A percentile compares a stretch with the other conserved stretches of the same genome.
Conservation (phyloP, 1,140 invertebrate species). For the Eriocheir sinensis region DNA sequence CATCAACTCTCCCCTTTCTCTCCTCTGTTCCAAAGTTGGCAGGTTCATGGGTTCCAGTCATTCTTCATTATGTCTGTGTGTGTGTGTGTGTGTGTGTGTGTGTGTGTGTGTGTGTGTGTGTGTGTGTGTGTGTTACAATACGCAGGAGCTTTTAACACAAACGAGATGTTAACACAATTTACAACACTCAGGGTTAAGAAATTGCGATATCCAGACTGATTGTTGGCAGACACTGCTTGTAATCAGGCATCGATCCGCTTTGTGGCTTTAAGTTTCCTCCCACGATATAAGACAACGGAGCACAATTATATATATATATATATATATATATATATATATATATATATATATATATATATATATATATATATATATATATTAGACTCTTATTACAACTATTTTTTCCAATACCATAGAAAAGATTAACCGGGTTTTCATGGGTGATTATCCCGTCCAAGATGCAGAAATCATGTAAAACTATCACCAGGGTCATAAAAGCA, state of each 20-base stretch:
- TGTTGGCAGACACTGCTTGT: too few species aligned
- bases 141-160: background rate
- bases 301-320: conserved; percentile 30
- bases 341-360: conserved; percentile 57
- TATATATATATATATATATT: conserved; percentile 49
- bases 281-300: background rate
- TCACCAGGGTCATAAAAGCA: too few species aligned
- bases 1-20: too few species aligned
- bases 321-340: conserved; percentile 57
- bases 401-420: background rate
- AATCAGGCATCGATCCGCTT: background rate
- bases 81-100: too few species aligned
- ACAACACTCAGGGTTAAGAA: background rate
- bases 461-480: too few species aligned
- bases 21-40: too few species aligned
- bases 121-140: background rate
- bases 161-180: background rate
- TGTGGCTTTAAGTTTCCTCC: background rate
- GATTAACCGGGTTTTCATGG: too few species aligned
- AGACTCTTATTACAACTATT: background rate
- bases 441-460: too few species aligned
- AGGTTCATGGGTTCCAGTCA: too few species aligned
- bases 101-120: too few species aligned
- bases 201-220: too few species aligned
- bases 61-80: too few species aligned